Evolutionary conservation across 1,140 invertebrate species (phyloP).

Genomic region (Sesamia nonagrioides): DNA sequence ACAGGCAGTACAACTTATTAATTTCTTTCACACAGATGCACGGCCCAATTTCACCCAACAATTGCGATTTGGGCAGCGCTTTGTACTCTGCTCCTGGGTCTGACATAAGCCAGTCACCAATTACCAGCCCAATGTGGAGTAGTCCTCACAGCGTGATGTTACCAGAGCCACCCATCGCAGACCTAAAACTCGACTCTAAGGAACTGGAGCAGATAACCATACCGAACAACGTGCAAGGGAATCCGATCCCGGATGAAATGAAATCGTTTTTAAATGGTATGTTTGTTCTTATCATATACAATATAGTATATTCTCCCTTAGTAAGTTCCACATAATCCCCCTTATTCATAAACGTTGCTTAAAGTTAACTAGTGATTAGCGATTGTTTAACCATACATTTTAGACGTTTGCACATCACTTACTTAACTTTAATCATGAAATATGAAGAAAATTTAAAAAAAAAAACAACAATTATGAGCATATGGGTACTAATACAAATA

Average conservation of each 20-base stretch:
- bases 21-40: neutral
- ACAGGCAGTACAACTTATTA: neutral
- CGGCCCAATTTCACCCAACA: slow-evolving; percentile 12
- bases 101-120: slow-evolving; percentile 12
- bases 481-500: no score
- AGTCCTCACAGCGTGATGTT: slow-evolving; percentile 47
- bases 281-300: neutral
- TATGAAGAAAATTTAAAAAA: no score
- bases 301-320: neutral
- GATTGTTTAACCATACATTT: no score
- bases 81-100: slow-evolving; percentile 9
- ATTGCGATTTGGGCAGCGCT: slow-evolving; percentile 52
- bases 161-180: slow-evolving; percentile 49
- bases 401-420: no score
- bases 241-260: slow-evolving; percentile 39
- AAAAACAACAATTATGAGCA: no score
- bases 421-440: no score
- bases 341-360: no score
- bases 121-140: slow-evolving; percentile 60
- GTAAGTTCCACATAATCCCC: no score
- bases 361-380: no score
- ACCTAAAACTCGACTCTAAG: slow-evolving; percentile 64
- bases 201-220: slow-evolving; percentile 54
- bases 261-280: slow-evolving; percentile 55
- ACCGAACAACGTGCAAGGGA: neutral